Evolutionary conservation across 2,888 invertebrate genomes (phyloP).

Genomic region (Trichacis sp.): DNA sequence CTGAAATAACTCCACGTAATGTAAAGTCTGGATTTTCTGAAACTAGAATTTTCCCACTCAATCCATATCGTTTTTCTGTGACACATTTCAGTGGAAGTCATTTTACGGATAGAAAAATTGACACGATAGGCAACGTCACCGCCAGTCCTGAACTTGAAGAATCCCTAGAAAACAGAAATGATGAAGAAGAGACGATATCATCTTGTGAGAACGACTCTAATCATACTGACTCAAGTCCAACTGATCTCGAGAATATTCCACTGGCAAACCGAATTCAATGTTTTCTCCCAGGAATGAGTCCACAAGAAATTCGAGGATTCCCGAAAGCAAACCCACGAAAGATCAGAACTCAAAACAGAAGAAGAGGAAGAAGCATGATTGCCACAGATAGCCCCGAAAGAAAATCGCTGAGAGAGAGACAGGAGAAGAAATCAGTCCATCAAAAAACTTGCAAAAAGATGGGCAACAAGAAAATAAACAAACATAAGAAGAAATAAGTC

Average conservation of each 20-base stretch:
- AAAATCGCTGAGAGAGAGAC: not conserved
- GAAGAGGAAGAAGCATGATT: conserved; percentile 18
- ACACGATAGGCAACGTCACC: not conserved
- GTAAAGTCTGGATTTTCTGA: conserved; percentile 56
- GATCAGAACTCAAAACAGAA: conserved; percentile 7
- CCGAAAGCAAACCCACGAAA: conserved; percentile 28
- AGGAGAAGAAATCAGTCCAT: no score
- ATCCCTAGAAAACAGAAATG: no score
- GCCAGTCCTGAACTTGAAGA: not conserved
- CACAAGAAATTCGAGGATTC: conserved; percentile 15
- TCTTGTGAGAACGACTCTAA: not conserved
- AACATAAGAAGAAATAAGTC: no score
- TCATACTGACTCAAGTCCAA: no score
- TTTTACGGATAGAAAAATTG: conserved; percentile 15
- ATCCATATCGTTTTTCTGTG: conserved; percentile 30
- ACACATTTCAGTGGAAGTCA: conserved; percentile 43
- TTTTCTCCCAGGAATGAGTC: not conserved
- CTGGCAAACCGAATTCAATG: not conserved
- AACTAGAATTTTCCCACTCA: conserved; percentile 57
- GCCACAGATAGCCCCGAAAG: not conserved
- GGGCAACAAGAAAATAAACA: no score
- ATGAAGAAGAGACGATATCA: no score
- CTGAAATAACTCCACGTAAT: conserved; percentile 57
- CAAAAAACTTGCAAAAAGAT: no score
- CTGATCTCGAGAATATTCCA: no score